Evolutionary conservation across 2,888 invertebrate species (phyloP), one percentile per base, ranked within the genome.

Genomic region (Scrobipalpa costella): DNA sequence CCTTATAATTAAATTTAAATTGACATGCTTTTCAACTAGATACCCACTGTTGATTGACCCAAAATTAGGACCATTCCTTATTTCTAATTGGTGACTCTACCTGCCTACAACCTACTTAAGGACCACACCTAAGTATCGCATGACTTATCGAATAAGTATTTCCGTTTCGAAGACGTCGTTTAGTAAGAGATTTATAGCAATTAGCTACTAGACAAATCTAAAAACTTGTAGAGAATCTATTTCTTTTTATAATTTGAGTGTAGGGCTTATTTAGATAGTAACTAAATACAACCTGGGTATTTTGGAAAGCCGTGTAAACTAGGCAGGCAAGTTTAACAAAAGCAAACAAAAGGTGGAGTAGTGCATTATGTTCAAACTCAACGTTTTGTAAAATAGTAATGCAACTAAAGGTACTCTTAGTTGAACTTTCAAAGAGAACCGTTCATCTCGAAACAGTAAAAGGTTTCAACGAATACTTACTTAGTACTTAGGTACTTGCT

Each of bases 381-480:
- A 44, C 11, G 8, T 15, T 7, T 44, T 44, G 44, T 9, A 44
- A 44, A 44, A 15, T 44, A 7, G n/a, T 44, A 44, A 40, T 44
- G 44, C 15, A 44, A 40, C 40, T 1, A 15, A 40, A 40, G 13
- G 40, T 7, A 9, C 8, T 2, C 9, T 38, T 6, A n/a, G 40
- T 63, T 63, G 63, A 63, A 63, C 63, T 63, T 63, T 57, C 8
- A 38, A 49, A 44, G 55, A 58, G 38, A 58, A 36, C 19, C 33
- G 47, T 59, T 59, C 21, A 11, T 62, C 44, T 44, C 47, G 61
- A 36, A 62, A 44, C 21, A 57, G 19, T 44, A 47, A 44, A 49
- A 33, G 58, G 49, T 9, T 21, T 27, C 7, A 59, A 59, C 50
- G 21, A 59, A 33, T 63, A 50, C 44, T 15, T 44, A 15, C 15